Base-by-base conservation (phyloP, 2,888 invertebrate species). In the Coleophora flavipennella region DNA sequence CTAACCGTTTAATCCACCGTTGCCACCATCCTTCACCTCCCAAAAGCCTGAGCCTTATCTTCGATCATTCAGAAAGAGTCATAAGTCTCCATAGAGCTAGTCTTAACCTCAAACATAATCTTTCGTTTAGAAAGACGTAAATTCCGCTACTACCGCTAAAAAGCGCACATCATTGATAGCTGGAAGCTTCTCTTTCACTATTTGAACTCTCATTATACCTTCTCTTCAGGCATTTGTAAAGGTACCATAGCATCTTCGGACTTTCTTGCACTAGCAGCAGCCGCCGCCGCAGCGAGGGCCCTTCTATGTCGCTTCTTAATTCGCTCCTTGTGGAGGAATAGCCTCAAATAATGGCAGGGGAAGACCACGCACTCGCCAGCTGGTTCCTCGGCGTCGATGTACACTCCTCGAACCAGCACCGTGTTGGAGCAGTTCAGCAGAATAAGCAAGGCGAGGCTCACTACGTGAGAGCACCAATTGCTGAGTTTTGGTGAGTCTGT, bases 391-490 rank as follows among this genome's bases (percentile, higher is more conserved):
- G 92, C 95, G 69, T 95, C 95, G 39, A 95, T 93, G 71, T 92
- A 94, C 1, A 95, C 94, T 0, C 95, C 96, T 33, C 95, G 87
- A 2, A 95, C 95, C 45, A 95, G 86, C 38, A 95, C 87, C 0
- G 95, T 93, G 76, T 96, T 95, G 53, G 94, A 92, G 62, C 94
- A 94, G 64, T 94, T 94, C 39, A 95, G 85, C 8, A 94, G 87
- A 38, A 94, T 89, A 38, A 95, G 87, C 31, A 94, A 77, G 1
- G 90, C 63, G 45, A 95, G 87, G 48, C 93, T 92, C 43, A 91
- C 86, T 51, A 90, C 77, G 70, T 94, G 92, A 0, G 93, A 92
- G 46, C 93, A 86, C 92, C 93, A 93, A 67, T 91, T 93, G 69
- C 94, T 94, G 48, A 92, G 69, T 45, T 90, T 87, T 34, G 86